A percentile compares a stretch with the other conserved stretches of the same genome.
Evolutionary conservation across 2,113 vertebrate genomes (phyloP).

Genomic region (Polypterus bichir): DNA sequence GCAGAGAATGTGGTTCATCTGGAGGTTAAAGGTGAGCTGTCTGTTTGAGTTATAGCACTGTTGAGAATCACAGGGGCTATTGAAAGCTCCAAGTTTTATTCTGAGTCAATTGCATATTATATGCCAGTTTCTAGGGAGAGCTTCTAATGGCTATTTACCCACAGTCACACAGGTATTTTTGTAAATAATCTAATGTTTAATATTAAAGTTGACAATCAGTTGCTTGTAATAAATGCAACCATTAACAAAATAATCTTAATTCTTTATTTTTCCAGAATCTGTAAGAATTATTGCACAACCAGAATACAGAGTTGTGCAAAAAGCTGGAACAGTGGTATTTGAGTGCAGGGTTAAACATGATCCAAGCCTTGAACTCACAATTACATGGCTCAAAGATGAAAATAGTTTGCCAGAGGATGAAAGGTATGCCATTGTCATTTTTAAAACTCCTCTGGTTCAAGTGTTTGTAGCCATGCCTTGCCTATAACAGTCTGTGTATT

Average conservation of each 20-base stretch:
- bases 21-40: conserved; percentile 82
- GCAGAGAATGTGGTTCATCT: conserved; percentile 73
- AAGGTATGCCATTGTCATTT: conserved; percentile 50
- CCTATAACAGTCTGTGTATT: no score
- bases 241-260: no score
- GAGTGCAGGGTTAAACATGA: conserved; percentile 87
- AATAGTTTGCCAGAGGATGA: conserved; percentile 70
- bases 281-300: conserved; percentile 83
- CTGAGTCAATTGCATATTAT: no score
- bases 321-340: conserved; percentile 64
- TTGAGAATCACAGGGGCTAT: no score
- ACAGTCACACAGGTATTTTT: no score
- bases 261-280: conserved; percentile 64
- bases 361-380: conserved; percentile 54
- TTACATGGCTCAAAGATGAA: conserved; percentile 76
- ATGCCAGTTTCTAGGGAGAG: no score
- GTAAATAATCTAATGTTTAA: no score
- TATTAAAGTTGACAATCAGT: no score
- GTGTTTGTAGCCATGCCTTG: conserved; percentile 7
- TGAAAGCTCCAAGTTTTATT: no score
- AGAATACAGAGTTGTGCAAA: conserved; percentile 68
- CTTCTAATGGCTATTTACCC: no score
- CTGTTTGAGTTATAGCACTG: no score
- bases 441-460: background rate
- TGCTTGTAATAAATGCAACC: no score